Evolutionary conservation across 2,797 vertebrate genomes (phyloP).

Genomic region (Malacoraja senta): DNA sequence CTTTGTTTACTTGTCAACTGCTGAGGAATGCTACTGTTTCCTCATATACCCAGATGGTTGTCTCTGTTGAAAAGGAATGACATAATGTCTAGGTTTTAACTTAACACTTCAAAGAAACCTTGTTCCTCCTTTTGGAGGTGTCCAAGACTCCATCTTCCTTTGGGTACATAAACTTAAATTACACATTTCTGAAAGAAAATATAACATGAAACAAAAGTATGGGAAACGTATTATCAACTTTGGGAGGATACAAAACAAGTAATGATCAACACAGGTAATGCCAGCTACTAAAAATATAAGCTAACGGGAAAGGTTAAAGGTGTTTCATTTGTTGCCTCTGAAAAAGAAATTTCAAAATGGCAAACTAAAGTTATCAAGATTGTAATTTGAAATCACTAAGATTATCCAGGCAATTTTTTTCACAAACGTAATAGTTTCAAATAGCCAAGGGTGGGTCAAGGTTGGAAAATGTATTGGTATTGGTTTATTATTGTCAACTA

Average conservation of each 20-base stretch:
- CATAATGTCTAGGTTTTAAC: constrained; percentile 48
- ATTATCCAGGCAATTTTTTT: neutral
- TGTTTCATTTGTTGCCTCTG: neutral
- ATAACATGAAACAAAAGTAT: neutral
- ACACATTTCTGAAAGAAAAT: neutral
- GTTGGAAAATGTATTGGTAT: too few relatives aligned
- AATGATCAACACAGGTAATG: neutral
- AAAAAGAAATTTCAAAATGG: neutral
- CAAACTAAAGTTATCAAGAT: neutral
- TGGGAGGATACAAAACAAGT: neutral
- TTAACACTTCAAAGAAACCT: constrained; percentile 38
- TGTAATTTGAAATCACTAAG: neutral
- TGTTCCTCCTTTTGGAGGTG: neutral
- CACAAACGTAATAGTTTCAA: neutral
- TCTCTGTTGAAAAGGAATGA: constrained; percentile 44
- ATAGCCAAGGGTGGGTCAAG: neutral
- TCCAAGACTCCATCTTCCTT: constrained; percentile 41
- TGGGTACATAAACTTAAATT: constrained; percentile 13
- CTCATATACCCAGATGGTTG: constrained; percentile 44
- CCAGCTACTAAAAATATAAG: neutral
- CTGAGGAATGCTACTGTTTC: constrained; percentile 45
- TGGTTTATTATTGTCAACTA: too few relatives aligned
- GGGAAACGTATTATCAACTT: neutral
- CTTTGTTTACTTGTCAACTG: constrained; percentile 55
- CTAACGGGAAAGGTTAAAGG: neutral